Evolutionary conservation across 2,797 vertebrate genomes (phyloP).

Genomic region (Tympanoctomys barrerae): DNA sequence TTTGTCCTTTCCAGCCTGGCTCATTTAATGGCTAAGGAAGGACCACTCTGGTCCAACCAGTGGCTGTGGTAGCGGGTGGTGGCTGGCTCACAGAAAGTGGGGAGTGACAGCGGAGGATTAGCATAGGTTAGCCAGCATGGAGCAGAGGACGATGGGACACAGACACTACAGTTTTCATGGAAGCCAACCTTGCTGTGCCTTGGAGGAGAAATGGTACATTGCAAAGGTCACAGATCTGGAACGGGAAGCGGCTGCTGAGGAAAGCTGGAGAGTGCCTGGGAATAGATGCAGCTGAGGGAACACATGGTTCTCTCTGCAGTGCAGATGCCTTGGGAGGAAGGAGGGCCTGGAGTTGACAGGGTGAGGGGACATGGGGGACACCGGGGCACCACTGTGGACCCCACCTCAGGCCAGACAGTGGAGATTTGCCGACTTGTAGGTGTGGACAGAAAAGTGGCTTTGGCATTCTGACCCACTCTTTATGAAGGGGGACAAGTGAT

Average conservation of each 20-base stretch:
- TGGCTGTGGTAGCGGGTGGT: background rate
- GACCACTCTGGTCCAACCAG: background rate
- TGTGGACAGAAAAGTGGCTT: background rate
- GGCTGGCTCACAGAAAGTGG: slow-evolving; percentile 16
- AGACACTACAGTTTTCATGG: background rate
- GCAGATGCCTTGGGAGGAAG: background rate
- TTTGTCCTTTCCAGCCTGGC: background rate
- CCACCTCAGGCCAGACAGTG: background rate
- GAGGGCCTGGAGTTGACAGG: background rate
- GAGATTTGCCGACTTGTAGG: background rate
- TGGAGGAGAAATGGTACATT: slow-evolving; percentile 43
- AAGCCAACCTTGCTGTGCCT: background rate
- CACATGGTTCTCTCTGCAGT: background rate
- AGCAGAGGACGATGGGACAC: background rate
- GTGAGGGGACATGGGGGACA: background rate
- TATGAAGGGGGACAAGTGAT: background rate
- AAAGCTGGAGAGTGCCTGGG: background rate
- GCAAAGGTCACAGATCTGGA: slow-evolving; percentile 21
- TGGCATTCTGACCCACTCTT: background rate
- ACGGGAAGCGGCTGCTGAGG: background rate
- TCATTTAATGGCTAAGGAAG: background rate
- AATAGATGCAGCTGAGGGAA: background rate
- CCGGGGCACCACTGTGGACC: background rate
- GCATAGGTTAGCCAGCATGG: background rate
- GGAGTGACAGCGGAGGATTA: background rate